Evolutionary conservation across 2,113 vertebrate genomes (phyloP).

Genomic region (Brachyhypopomus gauderio): DNA sequence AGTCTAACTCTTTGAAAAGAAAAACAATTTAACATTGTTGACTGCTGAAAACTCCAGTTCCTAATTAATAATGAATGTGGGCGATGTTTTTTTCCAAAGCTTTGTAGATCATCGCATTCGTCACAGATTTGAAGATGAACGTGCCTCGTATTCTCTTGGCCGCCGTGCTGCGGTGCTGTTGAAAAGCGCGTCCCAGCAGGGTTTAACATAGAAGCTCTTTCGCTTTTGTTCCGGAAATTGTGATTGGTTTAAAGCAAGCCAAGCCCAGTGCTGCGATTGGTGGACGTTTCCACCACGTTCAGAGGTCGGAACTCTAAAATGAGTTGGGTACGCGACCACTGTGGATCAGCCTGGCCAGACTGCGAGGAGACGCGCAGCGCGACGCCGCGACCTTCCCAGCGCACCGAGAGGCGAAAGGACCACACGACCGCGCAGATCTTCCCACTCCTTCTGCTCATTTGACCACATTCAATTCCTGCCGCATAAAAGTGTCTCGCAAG

Average conservation of each 20-base stretch:
- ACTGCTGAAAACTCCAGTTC: background rate
- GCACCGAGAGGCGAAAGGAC: background rate
- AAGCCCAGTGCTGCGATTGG: slow-evolving; percentile 74
- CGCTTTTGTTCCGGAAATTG: slow-evolving; percentile 43
- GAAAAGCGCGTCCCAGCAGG: background rate
- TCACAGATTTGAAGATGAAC: too few species aligned
- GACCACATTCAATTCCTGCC: too few species aligned
- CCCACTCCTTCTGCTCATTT: too few species aligned
- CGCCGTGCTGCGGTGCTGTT: background rate
- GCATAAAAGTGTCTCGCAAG: too few species aligned
- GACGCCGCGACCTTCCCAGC: background rate
- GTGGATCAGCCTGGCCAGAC: slow-evolving; percentile 16
- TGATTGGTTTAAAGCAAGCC: slow-evolving; percentile 73
- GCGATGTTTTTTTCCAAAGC: slow-evolving; percentile 21
- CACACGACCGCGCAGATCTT: background rate
- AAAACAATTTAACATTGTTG: background rate
- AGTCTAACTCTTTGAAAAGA: too few species aligned
- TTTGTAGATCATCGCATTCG: too few species aligned
- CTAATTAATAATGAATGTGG: background rate
- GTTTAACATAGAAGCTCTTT: slow-evolving; percentile 30
- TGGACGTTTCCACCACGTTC: slow-evolving; percentile 64
- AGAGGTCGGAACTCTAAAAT: slow-evolving; percentile 74
- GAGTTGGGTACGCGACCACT: slow-evolving; percentile 75
- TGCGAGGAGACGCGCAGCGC: background rate
- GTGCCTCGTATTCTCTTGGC: too few species aligned